A percentile compares a stretch with the other conserved stretches of the same genome.
phyloP scores from a whole-genome alignment of 1,140 invertebrate species.

The Calephelis virginiensis region DNA sequence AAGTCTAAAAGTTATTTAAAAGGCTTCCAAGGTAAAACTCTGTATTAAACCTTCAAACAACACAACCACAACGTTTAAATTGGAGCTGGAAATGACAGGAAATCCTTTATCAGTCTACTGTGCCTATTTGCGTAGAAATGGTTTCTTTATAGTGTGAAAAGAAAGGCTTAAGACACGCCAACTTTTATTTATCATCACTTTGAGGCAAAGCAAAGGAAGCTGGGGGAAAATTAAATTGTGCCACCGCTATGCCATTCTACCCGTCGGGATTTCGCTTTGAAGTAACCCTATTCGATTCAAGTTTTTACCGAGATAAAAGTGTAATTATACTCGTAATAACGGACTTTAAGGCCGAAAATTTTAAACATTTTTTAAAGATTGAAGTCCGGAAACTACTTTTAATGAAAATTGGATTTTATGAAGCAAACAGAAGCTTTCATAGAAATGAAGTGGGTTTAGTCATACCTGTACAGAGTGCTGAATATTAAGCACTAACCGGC shows the following conservation, averaged over 20 bases:
- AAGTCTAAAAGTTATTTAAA: too few species aligned
- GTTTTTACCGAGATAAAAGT: conserved; percentile 11
- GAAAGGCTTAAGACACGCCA: conserved; percentile 5
- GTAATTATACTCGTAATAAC: conserved; percentile 16
- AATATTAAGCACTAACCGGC: too few species aligned
- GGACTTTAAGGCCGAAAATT: background rate
- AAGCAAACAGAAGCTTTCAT: too few species aligned
- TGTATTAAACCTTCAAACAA: too few species aligned
- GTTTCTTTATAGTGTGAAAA: conserved; percentile 18
- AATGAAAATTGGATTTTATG: too few species aligned
- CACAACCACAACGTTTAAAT: too few species aligned
- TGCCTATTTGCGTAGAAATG: conserved; percentile 6
- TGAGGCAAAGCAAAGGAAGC: conserved; percentile 29
- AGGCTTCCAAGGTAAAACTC: too few species aligned
- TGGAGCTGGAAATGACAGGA: too few species aligned
- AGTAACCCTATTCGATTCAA: conserved; percentile 16
- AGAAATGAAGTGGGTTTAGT: too few species aligned
- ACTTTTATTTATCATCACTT: conserved; percentile 24
- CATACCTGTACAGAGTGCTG: too few species aligned
- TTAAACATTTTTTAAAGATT: background rate
- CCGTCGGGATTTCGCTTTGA: conserved; percentile 8
- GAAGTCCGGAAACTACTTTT: too few species aligned
- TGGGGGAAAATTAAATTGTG: conserved; percentile 36
- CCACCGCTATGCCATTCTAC: conserved; percentile 23
- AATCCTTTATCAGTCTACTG: background rate